These are phyloP conservation scores for Pluvianellus socialis DNA, from an alignment of 2,113 vertebrate genomes.

Conservation along the genomic window DNA sequence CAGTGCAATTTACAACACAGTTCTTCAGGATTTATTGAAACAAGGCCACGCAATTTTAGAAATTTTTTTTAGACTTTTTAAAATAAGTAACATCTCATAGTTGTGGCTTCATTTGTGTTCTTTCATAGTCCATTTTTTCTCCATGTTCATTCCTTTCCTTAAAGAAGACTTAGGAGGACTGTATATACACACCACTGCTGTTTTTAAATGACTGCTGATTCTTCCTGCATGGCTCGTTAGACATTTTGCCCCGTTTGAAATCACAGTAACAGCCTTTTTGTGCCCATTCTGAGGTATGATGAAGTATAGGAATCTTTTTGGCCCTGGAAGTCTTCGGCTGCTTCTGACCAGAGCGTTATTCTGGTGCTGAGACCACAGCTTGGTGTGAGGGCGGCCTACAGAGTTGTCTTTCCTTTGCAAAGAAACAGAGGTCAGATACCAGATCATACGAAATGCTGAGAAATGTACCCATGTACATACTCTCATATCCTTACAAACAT, in stretches of 20 bases:
- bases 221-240: background rate
- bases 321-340: background rate
- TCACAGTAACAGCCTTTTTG: background rate
- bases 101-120: background rate
- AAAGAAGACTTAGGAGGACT: background rate
- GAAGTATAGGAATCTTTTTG: background rate
- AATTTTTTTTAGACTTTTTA: background rate
- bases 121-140: background rate
- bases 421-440: background rate
- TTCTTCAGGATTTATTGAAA: constrained; percentile 4
- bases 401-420: background rate
- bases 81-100: background rate
- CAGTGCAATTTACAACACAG: background rate
- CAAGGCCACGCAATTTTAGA: background rate
- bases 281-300: background rate
- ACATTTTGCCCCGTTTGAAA: background rate
- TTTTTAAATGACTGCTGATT: background rate
- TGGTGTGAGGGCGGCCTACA: background rate
- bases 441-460: background rate
- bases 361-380: background rate
- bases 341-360: background rate
- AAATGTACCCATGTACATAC: background rate
- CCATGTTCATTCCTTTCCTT: background rate
- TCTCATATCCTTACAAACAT: background rate
- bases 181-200: background rate